Conservation (phyloP, 1,140 invertebrate genomes). For the Sitobion miscanthi region DNA sequence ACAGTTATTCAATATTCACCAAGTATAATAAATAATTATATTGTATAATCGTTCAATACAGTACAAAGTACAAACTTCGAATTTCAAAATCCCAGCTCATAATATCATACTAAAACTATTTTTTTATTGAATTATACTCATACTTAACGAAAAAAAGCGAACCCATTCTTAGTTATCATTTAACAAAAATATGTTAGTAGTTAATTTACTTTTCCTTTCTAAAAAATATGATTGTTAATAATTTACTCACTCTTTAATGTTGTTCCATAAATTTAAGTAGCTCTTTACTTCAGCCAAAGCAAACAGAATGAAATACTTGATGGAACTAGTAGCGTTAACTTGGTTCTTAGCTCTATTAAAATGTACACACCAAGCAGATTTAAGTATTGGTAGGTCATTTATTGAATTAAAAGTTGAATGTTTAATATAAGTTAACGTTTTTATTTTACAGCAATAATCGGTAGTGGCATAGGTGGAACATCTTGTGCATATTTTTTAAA, state of each 20-base stretch:
- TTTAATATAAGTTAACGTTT: neutral
- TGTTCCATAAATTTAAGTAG: neutral
- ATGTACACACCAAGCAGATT: neutral
- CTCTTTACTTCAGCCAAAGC: neutral
- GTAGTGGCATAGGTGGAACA: slow-evolving; percentile 67
- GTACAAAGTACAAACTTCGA: neutral
- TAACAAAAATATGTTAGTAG: neutral
- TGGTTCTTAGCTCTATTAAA: neutral
- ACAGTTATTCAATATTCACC: too few relatives aligned
- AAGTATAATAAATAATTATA: too few relatives aligned
- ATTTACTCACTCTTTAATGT: neutral
- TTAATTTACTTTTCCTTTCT: neutral
- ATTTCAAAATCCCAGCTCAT: neutral
- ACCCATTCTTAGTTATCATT: neutral
- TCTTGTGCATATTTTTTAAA: slow-evolving; percentile 66
- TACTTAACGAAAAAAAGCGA: neutral
- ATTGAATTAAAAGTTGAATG: neutral
- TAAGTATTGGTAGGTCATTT: slow-evolving; percentile 25
- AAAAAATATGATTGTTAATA: neutral
- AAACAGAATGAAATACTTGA: neutral
- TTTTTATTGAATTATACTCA: neutral
- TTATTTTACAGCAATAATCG: slow-evolving; percentile 65
- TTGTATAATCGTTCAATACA: neutral
- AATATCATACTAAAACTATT: too few relatives aligned
- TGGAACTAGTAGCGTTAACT: neutral